Conservation (phyloP, 2,888 invertebrate species). For the Mesorhabditis belari region DNA sequence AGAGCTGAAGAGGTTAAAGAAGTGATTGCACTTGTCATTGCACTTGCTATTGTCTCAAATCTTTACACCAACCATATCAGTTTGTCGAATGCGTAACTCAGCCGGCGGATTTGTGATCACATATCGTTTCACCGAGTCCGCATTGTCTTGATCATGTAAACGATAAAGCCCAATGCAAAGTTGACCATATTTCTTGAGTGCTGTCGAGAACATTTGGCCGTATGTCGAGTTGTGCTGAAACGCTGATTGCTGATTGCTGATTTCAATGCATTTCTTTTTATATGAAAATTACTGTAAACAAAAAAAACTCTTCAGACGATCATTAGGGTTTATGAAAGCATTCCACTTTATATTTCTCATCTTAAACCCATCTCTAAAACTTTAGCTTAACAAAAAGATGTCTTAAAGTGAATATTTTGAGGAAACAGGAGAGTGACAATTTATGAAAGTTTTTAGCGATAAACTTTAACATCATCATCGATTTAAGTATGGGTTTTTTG, state of each 20-base stretch:
- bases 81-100: conserved; percentile 89
- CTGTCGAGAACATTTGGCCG: conserved; percentile 91
- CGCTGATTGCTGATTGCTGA: background rate
- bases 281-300: background rate
- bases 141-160: conserved; percentile 34
- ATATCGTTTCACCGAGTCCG: conserved; percentile 90
- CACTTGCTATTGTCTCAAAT: conserved; percentile 60
- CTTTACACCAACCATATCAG: conserved; percentile 88
- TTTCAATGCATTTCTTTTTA: background rate
- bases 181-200: conserved; percentile 93
- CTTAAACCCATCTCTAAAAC: too few relatives aligned
- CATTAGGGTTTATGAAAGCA: too few relatives aligned
- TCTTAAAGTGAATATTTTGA: too few relatives aligned
- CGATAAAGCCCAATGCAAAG: conserved; percentile 94
- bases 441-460: too few relatives aligned
- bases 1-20: too few relatives aligned
- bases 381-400: too few relatives aligned
- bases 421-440: too few relatives aligned
- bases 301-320: too few relatives aligned
- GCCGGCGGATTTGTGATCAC: conserved; percentile 99
- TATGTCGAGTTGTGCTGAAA: conserved; percentile 83
- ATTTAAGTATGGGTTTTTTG: too few relatives aligned
- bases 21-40: too few relatives aligned
- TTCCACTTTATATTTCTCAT: too few relatives aligned
- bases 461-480: too few relatives aligned